phyloP scores from a whole-genome alignment of 2,797 vertebrate species.

The Pelobates cultripes region DNA sequence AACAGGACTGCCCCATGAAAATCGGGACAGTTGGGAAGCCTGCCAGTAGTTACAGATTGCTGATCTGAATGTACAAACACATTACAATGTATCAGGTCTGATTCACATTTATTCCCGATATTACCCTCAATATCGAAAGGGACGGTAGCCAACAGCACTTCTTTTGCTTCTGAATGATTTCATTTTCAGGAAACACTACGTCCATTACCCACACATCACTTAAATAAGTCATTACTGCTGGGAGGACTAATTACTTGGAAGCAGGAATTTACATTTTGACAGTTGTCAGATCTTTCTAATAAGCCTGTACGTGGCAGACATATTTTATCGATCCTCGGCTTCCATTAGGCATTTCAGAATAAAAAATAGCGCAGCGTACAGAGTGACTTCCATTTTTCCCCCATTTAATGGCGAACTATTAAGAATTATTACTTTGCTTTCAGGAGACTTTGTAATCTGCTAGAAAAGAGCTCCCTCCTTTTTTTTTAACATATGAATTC shows the following conservation, averaged over 20 bases:
- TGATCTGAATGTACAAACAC: too few relatives aligned
- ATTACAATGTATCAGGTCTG: too few relatives aligned
- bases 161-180: background rate
- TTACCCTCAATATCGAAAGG: too few relatives aligned
- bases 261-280: background rate
- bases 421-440: too few relatives aligned
- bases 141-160: background rate
- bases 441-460: too few relatives aligned
- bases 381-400: conserved; percentile 9
- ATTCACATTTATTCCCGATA: too few relatives aligned
- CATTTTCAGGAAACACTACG: background rate
- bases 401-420: background rate
- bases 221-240: conserved; percentile 11
- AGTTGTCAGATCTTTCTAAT: conserved; percentile 1
- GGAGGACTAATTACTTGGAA: background rate
- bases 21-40: too few relatives aligned
- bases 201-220: conserved; percentile 7
- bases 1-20: too few relatives aligned
- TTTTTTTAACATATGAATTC: too few relatives aligned
- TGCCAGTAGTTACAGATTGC: too few relatives aligned
- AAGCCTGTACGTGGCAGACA: conserved; percentile 1
- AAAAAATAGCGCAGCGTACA: background rate
- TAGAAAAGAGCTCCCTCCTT: too few relatives aligned
- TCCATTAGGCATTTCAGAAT: conserved; percentile 7
- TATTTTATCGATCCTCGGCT: conserved; percentile 30